Conservation (phyloP, 2,888 invertebrate species). For the Microplitis deprimator region DNA sequence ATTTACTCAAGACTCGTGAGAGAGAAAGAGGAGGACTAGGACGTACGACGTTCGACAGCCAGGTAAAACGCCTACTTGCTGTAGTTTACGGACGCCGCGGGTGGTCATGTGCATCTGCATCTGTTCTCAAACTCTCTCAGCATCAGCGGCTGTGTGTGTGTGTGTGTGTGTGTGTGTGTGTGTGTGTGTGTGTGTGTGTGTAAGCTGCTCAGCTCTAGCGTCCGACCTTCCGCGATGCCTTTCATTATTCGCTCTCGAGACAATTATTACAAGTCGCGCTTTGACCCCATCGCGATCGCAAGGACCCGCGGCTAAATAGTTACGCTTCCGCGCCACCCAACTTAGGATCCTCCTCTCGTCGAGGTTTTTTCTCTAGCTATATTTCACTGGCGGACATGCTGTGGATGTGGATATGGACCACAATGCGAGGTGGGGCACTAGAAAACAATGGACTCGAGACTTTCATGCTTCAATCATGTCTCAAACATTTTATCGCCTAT, state of each 20-base stretch:
- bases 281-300: conserved; percentile 27
- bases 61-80: conserved; percentile 34
- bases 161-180: conserved; percentile 6
- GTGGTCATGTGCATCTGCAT: conserved; percentile 42
- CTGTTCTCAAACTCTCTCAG: conserved; percentile 21
- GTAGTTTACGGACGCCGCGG: conserved; percentile 37
- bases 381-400: not conserved
- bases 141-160: not conserved
- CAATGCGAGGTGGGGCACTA: conserved; percentile 15
- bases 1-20: conserved; percentile 26
- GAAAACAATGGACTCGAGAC: conserved; percentile 25
- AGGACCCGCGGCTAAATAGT: conserved; percentile 26
- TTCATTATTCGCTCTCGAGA: conserved; percentile 16
- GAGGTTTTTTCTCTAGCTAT: not conserved
- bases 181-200: not conserved
- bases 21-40: not conserved
- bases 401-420: conserved; percentile 5
- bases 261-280: conserved; percentile 36
- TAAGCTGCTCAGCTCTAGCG: not conserved
- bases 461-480: conserved; percentile 16
- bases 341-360: conserved; percentile 4
- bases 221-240: conserved; percentile 23
- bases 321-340: conserved; percentile 34
- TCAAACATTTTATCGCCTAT: conserved; percentile 19
- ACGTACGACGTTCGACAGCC: conserved; percentile 23